Percentiles rank a stretch among this genome's conserved stretches.
Conservation (phyloP, 1,140 invertebrate genomes). For the Araneus ventricosus region DNA sequence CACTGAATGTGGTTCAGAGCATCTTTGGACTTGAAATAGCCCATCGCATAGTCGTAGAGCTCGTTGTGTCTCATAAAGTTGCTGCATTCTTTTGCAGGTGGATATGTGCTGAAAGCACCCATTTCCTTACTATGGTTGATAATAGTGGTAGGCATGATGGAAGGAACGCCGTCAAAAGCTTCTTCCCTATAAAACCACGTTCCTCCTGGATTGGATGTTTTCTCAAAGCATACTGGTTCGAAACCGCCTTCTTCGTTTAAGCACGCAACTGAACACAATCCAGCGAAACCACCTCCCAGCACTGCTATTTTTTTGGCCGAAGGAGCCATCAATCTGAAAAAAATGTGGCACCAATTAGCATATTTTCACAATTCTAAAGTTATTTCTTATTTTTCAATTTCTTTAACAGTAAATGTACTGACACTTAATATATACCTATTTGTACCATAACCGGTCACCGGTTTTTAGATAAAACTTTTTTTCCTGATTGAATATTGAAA, state of each 20-base stretch:
- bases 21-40: constrained; percentile 80
- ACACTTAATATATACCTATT: too few species aligned
- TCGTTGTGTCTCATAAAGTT: constrained; percentile 78
- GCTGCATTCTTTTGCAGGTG: constrained; percentile 78
- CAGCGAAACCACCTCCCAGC: constrained; percentile 38
- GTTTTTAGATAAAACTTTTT: too few species aligned
- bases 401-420: too few species aligned
- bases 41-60: constrained; percentile 80
- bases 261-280: neutral
- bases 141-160: constrained; percentile 77
- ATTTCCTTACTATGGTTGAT: constrained; percentile 78
- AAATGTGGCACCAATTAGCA: too few species aligned
- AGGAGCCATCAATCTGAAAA: neutral
- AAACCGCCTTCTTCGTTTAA: constrained; percentile 56
- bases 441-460: too few species aligned
- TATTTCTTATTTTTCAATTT: too few species aligned
- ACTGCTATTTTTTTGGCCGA: constrained; percentile 13
- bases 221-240: constrained; percentile 60
- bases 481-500: too few species aligned
- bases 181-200: constrained; percentile 82
- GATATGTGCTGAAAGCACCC: constrained; percentile 81
- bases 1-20: constrained; percentile 78
- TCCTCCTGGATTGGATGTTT: constrained; percentile 80
- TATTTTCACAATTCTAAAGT: too few species aligned
- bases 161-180: constrained; percentile 77